phyloP scores from a whole-genome alignment of 2,888 invertebrate species.

The Tetragnatha montana region DNA sequence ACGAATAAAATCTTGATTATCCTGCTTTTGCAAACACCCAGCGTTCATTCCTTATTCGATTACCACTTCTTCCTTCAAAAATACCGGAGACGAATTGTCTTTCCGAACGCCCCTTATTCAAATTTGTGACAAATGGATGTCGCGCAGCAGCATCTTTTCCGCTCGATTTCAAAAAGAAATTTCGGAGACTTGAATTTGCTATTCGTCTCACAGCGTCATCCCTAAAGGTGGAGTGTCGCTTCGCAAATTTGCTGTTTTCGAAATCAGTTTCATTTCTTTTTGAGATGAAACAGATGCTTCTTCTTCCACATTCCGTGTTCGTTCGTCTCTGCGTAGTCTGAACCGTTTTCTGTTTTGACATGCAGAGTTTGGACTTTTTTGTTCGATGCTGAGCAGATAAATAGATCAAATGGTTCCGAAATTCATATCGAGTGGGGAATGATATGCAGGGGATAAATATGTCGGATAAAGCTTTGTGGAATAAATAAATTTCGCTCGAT shows the following conservation, averaged over 20 bases:
- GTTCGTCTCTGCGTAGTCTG: neutral
- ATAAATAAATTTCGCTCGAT: too few relatives aligned
- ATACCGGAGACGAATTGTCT: slow-evolving; percentile 19
- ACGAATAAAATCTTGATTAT: neutral
- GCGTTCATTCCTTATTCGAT: slow-evolving; percentile 29
- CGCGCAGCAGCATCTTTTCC: slow-evolving; percentile 22
- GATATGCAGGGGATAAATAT: neutral
- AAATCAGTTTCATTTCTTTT: slow-evolving; percentile 38
- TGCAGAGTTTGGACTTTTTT: neutral
- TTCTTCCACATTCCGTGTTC: slow-evolving; percentile 17
- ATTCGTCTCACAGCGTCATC: slow-evolving; percentile 30
- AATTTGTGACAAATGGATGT: slow-evolving; percentile 51
- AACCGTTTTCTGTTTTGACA: neutral
- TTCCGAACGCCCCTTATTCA: slow-evolving; percentile 31
- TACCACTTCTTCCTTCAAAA: slow-evolving; percentile 1
- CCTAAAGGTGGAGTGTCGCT: slow-evolving; percentile 40
- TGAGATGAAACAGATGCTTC: slow-evolving; percentile 5
- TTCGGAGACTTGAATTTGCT: neutral
- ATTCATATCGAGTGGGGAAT: neutral
- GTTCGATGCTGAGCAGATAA: neutral
- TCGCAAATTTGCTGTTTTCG: slow-evolving; percentile 45
- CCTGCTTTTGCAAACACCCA: neutral
- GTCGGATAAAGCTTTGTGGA: too few relatives aligned
- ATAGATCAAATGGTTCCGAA: neutral
- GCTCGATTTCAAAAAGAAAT: slow-evolving; percentile 2